Conservation (phyloP, 2,797 vertebrate genomes). For the Schizothorax lantsangensis region DNA sequence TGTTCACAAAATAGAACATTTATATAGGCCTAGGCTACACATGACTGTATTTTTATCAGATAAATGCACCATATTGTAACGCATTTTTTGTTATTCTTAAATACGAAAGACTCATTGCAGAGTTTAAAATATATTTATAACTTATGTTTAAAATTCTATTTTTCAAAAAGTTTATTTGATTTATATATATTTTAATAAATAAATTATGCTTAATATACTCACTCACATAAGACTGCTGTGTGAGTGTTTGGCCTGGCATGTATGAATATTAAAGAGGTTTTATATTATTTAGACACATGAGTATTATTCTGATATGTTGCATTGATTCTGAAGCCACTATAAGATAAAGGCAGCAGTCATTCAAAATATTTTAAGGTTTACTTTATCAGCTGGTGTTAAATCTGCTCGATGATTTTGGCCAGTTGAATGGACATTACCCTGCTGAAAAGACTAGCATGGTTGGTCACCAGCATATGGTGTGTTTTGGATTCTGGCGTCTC, state of each 20-base stretch:
- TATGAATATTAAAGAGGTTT: not conserved
- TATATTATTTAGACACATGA: not conserved
- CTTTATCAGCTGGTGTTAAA: not conserved
- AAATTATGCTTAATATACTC: too few species aligned
- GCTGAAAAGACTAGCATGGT: not conserved
- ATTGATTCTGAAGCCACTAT: not conserved
- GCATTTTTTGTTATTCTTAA: not conserved
- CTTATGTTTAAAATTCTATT: not conserved
- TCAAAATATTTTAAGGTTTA: not conserved
- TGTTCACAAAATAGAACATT: not conserved
- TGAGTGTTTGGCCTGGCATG: not conserved
- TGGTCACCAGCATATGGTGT: conserved; percentile 1
- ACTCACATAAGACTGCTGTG: not conserved
- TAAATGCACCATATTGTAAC: not conserved
- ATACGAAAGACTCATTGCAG: not conserved
- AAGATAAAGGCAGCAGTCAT: not conserved
- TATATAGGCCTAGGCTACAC: not conserved
- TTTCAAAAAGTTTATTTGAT: not conserved
- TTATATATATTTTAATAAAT: not conserved
- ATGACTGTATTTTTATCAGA: not conserved
- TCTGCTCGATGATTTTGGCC: not conserved
- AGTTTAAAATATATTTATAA: not conserved
- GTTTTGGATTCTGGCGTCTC: not conserved
- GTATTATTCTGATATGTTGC: not conserved
- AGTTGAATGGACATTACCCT: not conserved